Conservation (phyloP, 2,797 vertebrate species). For the Furcifer pardalis region DNA sequence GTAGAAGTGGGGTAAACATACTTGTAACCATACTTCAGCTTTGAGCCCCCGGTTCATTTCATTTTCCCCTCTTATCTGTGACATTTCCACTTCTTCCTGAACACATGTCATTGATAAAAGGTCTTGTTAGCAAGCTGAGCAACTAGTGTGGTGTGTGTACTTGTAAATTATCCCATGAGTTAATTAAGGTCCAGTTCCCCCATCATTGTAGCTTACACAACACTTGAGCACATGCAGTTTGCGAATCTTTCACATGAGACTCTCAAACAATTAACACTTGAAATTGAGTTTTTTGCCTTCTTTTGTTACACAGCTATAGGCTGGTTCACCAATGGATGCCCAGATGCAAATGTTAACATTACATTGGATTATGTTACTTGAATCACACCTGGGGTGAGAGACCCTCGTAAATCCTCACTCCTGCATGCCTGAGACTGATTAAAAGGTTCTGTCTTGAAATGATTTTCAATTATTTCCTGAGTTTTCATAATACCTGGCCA, state of each 20-base stretch:
- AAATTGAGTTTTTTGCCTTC: slow-evolving; percentile 28
- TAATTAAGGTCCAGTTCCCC: slow-evolving; percentile 33
- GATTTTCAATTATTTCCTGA: slow-evolving; percentile 2
- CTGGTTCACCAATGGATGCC: slow-evolving; percentile 37
- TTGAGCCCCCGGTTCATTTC: slow-evolving; percentile 46
- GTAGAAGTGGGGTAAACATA: too few species aligned
- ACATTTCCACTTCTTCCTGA: slow-evolving; percentile 46
- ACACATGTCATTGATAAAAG: slow-evolving; percentile 40
- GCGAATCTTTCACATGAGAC: slow-evolving; percentile 45
- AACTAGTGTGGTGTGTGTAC: slow-evolving; percentile 17
- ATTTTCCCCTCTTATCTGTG: slow-evolving; percentile 45
- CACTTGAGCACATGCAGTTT: slow-evolving; percentile 41
- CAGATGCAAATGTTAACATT: slow-evolving; percentile 14
- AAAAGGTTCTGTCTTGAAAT: slow-evolving; percentile 42
- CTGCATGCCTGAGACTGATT: slow-evolving; percentile 38
- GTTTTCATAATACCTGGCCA: background rate
- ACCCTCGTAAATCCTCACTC: slow-evolving; percentile 45
- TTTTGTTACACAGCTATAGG: slow-evolving; percentile 15
- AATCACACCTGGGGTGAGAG: slow-evolving; percentile 44
- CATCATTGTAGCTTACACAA: slow-evolving; percentile 34
- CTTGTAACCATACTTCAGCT: too few species aligned
- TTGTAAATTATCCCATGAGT: slow-evolving; percentile 34
- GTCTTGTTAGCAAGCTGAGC: slow-evolving; percentile 29
- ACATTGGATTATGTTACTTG: slow-evolving; percentile 45
- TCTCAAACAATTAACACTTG: slow-evolving; percentile 41